phyloP scores from a whole-genome alignment of 2,113 vertebrate genomes.

The Fregetta grallaria region DNA sequence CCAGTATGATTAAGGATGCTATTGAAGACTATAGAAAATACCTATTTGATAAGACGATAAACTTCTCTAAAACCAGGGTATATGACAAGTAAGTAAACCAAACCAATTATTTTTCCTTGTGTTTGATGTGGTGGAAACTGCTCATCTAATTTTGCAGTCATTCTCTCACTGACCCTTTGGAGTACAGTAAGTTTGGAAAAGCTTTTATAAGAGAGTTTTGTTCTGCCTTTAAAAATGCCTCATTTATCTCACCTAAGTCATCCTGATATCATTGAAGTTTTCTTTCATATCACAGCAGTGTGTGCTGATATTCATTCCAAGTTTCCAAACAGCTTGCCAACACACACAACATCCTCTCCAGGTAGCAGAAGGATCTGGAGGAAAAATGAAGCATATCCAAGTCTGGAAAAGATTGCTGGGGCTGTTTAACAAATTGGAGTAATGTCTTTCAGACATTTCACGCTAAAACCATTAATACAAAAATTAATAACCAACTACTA shows the following conservation, averaged over 20 bases:
- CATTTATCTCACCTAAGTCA: neutral
- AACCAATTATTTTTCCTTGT: neutral
- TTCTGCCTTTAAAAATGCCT: neutral
- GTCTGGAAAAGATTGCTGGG: neutral
- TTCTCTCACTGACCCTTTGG: neutral
- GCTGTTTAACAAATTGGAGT: neutral
- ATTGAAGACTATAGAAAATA: constrained; percentile 74
- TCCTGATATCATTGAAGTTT: neutral
- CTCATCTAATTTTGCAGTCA: neutral
- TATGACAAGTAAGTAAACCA: constrained; percentile 71
- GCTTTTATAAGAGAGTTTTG: neutral
- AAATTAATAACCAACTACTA: neutral
- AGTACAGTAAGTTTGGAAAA: neutral
- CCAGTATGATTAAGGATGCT: constrained; percentile 74
- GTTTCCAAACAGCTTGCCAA: neutral
- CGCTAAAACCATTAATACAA: neutral
- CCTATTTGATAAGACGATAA: constrained; percentile 69
- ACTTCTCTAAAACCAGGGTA: constrained; percentile 59
- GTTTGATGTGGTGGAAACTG: neutral
- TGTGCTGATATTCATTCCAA: neutral
- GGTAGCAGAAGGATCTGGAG: neutral
- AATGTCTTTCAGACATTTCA: neutral
- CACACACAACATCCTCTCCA: neutral
- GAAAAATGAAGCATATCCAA: neutral
- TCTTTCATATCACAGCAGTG: neutral